Base-by-base conservation (phyloP, 1,140 invertebrate species). In the Chelonus insularis region DNA sequence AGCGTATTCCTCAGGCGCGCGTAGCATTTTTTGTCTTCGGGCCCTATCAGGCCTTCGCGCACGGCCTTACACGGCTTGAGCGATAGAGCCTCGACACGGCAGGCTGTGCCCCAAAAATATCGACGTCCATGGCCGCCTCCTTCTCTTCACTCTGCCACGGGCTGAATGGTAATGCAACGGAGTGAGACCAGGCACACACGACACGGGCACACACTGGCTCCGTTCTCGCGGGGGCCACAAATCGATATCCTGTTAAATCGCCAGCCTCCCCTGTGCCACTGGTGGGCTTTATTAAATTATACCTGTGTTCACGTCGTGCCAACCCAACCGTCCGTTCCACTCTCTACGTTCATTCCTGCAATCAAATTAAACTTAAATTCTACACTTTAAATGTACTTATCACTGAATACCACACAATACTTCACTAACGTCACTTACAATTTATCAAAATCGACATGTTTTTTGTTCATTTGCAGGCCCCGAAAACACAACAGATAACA, bases 91-190 rank as follows among this genome's bases (percentile, higher is more conserved):
- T 47, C 34, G 62, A 68, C 64, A 70, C 62, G 65, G 54, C 66
- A 65, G 64, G 67, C 66, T 71, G 72, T 76, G 74, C 72, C 75
- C 74, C 74, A 75, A 76, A 76, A 77, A 76, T 77, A 77, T 77
- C 75, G 74, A 77, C 73, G 70, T 77, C 74, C 75, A 77, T 77
- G 73, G 71, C 73, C 73, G 72, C 67, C 66, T 57, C 63, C 60
- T 66, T 50, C 64, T 63, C 65, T 69, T 69, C 21, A 29, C 54
- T 56, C 21, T 43, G 20, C 11, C 37, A 43, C 20, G 20, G 23
- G 54, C 39, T 56, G 23, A 21, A 43, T 56, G 39, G 54, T 43
- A 56, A 43, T 56, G 37, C 23, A 29, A 56, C 36, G 11, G 39
- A 56, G 52, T 55, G 52, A 55, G 52, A 55, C 52, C 54, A 62